Evolutionary conservation across 2,888 invertebrate species (phyloP), one percentile per base, ranked within the genome.

Genomic region (Atrina japonica): DNA sequence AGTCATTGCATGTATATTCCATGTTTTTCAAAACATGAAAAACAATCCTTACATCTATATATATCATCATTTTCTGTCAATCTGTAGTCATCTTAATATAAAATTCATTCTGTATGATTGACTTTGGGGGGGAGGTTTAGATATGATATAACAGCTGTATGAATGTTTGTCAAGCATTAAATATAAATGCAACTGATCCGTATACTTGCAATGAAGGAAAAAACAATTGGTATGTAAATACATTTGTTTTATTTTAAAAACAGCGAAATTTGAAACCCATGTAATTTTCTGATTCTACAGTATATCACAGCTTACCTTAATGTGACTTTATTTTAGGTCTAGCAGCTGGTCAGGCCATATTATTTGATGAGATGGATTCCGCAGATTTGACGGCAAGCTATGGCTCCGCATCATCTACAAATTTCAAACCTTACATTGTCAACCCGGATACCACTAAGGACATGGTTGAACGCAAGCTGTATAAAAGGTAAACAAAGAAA

Each of bases 321-420:
- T n/a, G n/a, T n/a, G n/a, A n/a, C n/a, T n/a, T n/a, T n/a, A n/a
- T 53, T 45, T 23, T 73, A 85, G 83, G 80, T 47, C 64, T 83
- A 50, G 40, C 29, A 11, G 21, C 50, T 5, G 83, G 85, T 6
- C 83, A 83, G 50, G 74, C 73, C 27, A 43, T 83, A 16, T 29
- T 77, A 30, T 61, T 76, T 9, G 77, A 74, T 45, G 40, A 55
- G 30, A 59, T 85, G 30, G 71, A 70, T 9, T 60, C 55, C 3
- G 60, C 56, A 0, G 72, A 80, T 6, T 55, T 82, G 47, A 70
- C 58, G 9, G 63, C 63, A 9, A 71, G 65, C 5, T 85, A 82
- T 49, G 69, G 69, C 1, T 85, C 85, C 7, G 80, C 61, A 30
- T 83, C 85, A 2, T 78, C 82, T 1, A 61, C 69, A n/a, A 64